Base-by-base conservation (phyloP, 2,888 invertebrate species). In the Rhyacophila evoluta region DNA sequence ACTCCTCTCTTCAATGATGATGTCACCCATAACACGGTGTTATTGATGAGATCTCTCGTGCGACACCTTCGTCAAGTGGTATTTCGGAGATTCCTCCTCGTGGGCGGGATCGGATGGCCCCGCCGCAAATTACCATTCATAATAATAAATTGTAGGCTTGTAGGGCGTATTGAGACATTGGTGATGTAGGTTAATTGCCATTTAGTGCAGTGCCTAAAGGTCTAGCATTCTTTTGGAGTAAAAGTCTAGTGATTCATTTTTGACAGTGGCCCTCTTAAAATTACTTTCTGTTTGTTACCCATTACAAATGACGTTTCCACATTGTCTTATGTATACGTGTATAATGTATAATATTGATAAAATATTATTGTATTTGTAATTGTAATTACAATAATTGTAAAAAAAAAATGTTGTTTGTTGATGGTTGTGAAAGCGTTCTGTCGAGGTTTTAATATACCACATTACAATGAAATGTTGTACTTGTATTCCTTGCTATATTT, bases 11-110 rank as follows among this genome's bases (percentile, higher is more conserved):
- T 4, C 55, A 55, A 19, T 55, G 25, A 41, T 41, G 41, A 55
- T 55, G 19, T 55, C 55, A 55, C 19, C 29, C 29, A 33, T 25
- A 55, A 15, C 55, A 55, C 15, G 1, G 15, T 3, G 19, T 19
- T 55, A 19, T 19, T 55, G 55, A 25, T 55, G 55, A 25, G 15
- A 10, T 55, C 55, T 12, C 55, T 55, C 55, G 55, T 25, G 55
- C 55, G 8, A 55, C 55, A 55, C 55, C 55, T 55, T 55, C 12
- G 25, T 55, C 25, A 10, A 25, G 55, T 19, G 25, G 15, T 55
- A 55, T 55, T 55, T 55, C 19, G 55, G 55, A 55, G 55, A 55
- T 55, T 25, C 55, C 55, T 55, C 55, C 10, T 15, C 55, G 55
- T 55, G 55, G 55, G 55, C 25, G 55, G 55, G 55, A 6, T 55